Evolutionary conservation across 1,140 invertebrate species (phyloP).

Genomic region (Pogonus chalceus): DNA sequence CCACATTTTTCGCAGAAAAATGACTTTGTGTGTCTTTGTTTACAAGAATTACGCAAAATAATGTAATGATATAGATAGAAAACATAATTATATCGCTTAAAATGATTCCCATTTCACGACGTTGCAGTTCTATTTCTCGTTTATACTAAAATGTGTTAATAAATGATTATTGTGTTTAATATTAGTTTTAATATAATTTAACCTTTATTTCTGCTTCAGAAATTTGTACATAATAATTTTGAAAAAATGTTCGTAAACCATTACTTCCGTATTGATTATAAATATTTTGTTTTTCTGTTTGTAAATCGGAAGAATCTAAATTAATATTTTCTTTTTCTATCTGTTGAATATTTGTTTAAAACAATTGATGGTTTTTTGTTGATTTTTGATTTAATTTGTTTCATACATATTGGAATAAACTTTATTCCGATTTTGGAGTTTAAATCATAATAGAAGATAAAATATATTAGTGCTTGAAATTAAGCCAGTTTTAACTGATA

Average conservation of each 20-base stretch:
- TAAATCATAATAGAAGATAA: no score
- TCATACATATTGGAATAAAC: no score
- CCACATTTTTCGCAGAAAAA: not conserved
- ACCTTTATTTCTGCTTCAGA: not conserved
- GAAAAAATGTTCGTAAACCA: not conserved
- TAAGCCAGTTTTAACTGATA: no score
- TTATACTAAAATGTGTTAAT: not conserved
- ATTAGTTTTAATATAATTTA: not conserved
- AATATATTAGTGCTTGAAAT: no score
- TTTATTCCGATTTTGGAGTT: no score
- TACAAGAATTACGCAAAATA: not conserved
- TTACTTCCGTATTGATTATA: not conserved
- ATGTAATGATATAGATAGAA: not conserved
- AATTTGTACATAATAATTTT: not conserved
- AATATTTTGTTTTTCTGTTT: not conserved
- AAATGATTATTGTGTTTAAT: no score
- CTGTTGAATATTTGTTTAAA: no score
- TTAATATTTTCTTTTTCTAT: no score
- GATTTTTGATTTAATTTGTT: no score
- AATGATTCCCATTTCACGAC: not conserved
- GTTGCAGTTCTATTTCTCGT: not conserved
- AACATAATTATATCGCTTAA: constrained; percentile 1
- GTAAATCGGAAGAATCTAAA: not conserved
- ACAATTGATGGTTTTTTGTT: no score
- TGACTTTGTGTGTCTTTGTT: not conserved